Conservation (phyloP, 2,113 vertebrate species). For the Apodemus speciosus region DNA sequence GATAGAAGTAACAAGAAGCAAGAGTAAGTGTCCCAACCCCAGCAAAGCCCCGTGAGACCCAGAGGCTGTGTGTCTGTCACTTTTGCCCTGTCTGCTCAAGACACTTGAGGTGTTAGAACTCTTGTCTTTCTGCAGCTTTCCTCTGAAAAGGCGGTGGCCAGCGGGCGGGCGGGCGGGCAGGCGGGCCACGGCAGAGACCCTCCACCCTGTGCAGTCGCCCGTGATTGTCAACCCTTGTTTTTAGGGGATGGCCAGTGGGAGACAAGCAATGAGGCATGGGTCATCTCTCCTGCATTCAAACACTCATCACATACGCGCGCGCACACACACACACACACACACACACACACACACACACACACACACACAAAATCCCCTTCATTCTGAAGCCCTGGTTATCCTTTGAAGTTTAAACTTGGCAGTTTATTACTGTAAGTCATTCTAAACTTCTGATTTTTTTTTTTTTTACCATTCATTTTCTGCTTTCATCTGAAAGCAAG, state of each 20-base stretch:
- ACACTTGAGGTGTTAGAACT: neutral
- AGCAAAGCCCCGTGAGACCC: neutral
- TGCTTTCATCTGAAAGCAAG: conserved; percentile 54
- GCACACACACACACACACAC: neutral
- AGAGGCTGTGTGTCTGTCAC: neutral
- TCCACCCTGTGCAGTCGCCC: neutral
- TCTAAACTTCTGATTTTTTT: conserved; percentile 59
- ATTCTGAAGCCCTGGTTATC: conserved; percentile 26
- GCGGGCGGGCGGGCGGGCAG: neutral
- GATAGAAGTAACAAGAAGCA: neutral
- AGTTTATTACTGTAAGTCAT: conserved; percentile 61
- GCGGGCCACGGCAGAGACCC: neutral
- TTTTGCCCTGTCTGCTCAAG: neutral
- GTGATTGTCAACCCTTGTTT: neutral
- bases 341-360: neutral
- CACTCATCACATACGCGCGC: neutral
- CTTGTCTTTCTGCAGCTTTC: neutral
- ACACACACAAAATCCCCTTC: conserved; percentile 38
- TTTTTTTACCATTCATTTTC: conserved; percentile 32
- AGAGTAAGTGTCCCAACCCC: neutral
- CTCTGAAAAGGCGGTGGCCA: neutral
- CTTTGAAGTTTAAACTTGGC: conserved; percentile 61
- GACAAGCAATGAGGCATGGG: neutral
- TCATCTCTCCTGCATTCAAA: neutral
- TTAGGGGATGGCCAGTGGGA: neutral